Evolutionary conservation across 2,888 invertebrate species (phyloP).

Genomic region (Drymonia ruficornis): DNA sequence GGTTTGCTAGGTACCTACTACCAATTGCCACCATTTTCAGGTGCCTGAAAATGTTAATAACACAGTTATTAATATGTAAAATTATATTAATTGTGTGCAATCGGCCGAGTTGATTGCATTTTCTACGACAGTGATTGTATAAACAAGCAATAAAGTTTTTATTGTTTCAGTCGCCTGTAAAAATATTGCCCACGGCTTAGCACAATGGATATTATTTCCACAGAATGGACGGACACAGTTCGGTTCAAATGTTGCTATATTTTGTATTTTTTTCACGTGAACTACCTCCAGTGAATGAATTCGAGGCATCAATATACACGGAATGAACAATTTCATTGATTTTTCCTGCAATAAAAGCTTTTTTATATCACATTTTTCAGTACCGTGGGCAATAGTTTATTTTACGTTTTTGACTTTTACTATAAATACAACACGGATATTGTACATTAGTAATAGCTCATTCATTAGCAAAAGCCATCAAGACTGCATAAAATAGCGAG

Average conservation of each 20-base stretch:
- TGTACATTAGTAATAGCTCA: not conserved
- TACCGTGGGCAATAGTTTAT: not conserved
- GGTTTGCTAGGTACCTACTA: not conserved
- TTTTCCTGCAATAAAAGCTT: conserved; percentile 21
- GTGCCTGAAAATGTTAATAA: not conserved
- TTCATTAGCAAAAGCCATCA: not conserved
- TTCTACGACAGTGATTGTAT: conserved; percentile 40
- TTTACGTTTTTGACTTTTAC: too few relatives aligned
- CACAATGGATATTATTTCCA: conserved; percentile 54
- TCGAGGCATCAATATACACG: conserved; percentile 42
- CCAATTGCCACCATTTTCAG: not conserved
- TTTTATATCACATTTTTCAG: not conserved
- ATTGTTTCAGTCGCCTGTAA: conserved; percentile 50
- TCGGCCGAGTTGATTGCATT: conserved; percentile 40
- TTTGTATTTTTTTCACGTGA: conserved; percentile 36
- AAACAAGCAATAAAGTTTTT: conserved; percentile 49
- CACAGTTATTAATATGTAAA: conserved; percentile 15
- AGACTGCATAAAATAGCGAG: too few relatives aligned
- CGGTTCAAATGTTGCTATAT: conserved; percentile 22
- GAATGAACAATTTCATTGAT: conserved; percentile 42
- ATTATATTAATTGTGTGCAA: conserved; percentile 37
- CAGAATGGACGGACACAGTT: conserved; percentile 30
- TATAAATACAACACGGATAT: too few relatives aligned
- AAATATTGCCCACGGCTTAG: conserved; percentile 56
- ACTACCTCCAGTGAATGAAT: conserved; percentile 47